These are phyloP conservation scores for Calliphora vicina DNA, from an alignment of 1,140 invertebrate species.

Conservation along the genomic window DNA sequence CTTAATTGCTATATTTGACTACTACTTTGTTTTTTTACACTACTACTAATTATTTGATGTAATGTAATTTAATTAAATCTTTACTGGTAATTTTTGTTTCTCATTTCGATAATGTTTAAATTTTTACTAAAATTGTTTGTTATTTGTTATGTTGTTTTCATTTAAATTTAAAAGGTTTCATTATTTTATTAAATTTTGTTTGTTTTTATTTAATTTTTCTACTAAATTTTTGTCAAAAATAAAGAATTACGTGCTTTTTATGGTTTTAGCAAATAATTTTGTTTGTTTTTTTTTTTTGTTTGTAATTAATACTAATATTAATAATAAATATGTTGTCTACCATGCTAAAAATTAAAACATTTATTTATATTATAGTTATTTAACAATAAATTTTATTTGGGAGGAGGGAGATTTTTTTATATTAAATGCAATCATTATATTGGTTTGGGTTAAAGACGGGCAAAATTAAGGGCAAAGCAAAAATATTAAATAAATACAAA, in stretches of 20 bases:
- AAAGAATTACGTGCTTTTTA: not conserved
- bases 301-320: constrained; percentile 17
- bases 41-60: not conserved
- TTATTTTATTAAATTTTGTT: not conserved
- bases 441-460: too few species aligned
- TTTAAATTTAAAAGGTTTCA: too few species aligned
- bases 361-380: not conserved
- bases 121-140: not conserved
- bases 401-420: too few species aligned
- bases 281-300: too few species aligned
- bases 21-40: not conserved
- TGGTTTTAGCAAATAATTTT: constrained; percentile 19
- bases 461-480: too few species aligned
- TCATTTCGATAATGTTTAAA: not conserved
- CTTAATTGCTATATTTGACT: not conserved
- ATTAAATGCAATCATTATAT: too few species aligned
- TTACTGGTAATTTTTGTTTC: not conserved
- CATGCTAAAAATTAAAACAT: constrained; percentile 31
- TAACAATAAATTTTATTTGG: constrained; percentile 13
- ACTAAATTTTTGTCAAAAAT: not conserved
- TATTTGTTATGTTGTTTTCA: not conserved
- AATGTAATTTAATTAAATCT: not conserved
- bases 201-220: not conserved
- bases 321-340: constrained; percentile 23
- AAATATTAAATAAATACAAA: too few species aligned